A percentile compares a stretch with the other conserved stretches of the same genome.
Evolutionary conservation across 2,113 vertebrate genomes (phyloP).

Genomic region (Pelusios castaneus): DNA sequence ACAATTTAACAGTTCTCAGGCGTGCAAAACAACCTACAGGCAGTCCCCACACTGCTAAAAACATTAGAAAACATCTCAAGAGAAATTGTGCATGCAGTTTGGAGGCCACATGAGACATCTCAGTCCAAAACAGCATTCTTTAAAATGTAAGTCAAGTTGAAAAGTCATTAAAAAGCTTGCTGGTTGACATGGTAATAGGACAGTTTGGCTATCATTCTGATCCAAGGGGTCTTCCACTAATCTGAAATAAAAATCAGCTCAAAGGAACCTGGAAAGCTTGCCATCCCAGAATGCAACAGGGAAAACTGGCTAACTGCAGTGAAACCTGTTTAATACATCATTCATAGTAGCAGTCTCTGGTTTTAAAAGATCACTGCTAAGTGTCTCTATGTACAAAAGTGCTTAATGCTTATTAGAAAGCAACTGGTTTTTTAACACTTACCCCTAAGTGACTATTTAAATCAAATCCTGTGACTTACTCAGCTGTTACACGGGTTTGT

Average conservation of each 20-base stretch:
- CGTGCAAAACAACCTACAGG: background rate
- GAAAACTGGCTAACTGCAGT: background rate
- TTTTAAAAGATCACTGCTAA: background rate
- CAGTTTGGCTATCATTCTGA: background rate
- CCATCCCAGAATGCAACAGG: background rate
- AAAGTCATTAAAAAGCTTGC: background rate
- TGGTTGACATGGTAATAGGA: background rate
- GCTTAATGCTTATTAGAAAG: conserved; percentile 18
- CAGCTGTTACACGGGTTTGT: background rate
- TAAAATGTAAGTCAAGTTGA: background rate
- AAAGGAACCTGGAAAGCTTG: background rate
- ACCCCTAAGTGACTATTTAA: background rate
- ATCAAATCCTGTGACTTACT: background rate
- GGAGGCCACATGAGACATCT: background rate
- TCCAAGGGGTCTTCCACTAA: background rate
- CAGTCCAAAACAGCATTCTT: background rate
- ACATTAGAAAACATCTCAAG: background rate
- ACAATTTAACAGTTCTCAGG: background rate
- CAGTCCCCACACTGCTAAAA: background rate
- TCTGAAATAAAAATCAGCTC: background rate
- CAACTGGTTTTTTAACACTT: background rate
- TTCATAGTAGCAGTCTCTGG: background rate
- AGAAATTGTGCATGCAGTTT: background rate
- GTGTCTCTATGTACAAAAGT: background rate
- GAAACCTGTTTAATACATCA: background rate